Evolutionary conservation across 2,113 vertebrate genomes (phyloP).

Genomic region (Empidonax alnorum): DNA sequence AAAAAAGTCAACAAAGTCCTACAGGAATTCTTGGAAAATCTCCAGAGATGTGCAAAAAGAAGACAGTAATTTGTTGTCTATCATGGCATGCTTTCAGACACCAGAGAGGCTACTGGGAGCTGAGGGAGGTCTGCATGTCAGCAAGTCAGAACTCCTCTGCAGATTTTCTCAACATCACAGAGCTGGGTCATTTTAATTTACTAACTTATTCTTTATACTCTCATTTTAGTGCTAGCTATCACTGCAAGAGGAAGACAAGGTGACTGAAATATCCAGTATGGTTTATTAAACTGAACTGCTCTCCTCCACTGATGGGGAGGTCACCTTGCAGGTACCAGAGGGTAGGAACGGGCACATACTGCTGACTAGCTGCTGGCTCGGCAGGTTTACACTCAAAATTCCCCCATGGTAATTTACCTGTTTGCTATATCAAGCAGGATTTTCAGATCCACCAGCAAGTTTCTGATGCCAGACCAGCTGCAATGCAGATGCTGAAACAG

Average conservation of each 20-base stretch:
- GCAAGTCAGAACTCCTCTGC: neutral
- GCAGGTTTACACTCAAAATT: slow-evolving; percentile 29
- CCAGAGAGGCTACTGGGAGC: neutral
- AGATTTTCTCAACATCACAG: neutral
- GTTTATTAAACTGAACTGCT: slow-evolving; percentile 7
- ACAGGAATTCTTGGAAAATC: slow-evolving; percentile 12
- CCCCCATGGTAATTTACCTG: slow-evolving; percentile 4
- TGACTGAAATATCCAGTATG: neutral
- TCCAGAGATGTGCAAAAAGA: slow-evolving; percentile 4
- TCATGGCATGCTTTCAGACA: neutral
- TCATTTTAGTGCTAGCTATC: neutral
- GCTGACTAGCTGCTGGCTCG: slow-evolving; percentile 47
- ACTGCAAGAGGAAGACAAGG: neutral
- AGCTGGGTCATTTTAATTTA: slow-evolving; percentile 9
- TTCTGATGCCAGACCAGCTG: neutral
- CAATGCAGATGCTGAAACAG: slow-evolving; percentile 32
- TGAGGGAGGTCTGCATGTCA: neutral
- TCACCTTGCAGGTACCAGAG: slow-evolving; percentile 27
- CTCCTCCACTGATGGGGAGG: neutral
- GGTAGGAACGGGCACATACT: neutral
- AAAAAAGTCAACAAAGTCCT: slow-evolving; percentile 12
- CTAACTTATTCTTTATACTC: neutral
- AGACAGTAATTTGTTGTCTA: neutral
- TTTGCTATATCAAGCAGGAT: slow-evolving; percentile 1
- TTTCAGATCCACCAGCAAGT: slow-evolving; percentile 11